Conservation (phyloP, 2,888 invertebrate genomes). For the Seira ritae region DNA sequence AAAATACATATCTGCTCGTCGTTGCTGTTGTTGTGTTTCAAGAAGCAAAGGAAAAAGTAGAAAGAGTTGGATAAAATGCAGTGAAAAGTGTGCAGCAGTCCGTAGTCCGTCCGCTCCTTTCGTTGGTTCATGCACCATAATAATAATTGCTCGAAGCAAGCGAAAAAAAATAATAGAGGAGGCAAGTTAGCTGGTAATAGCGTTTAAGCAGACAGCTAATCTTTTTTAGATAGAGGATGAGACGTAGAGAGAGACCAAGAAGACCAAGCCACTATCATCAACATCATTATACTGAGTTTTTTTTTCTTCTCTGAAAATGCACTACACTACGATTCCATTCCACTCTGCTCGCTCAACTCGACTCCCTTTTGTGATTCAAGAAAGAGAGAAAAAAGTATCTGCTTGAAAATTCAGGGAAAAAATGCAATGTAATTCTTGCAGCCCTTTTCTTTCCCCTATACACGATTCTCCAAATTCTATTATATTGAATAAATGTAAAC, state of each 20-base stretch:
- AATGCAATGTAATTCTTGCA: slow-evolving; percentile 14
- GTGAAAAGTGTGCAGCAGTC: slow-evolving; percentile 28
- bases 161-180: slow-evolving; percentile 21
- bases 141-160: slow-evolving; percentile 59
- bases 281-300: slow-evolving; percentile 8
- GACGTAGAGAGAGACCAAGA: slow-evolving; percentile 28
- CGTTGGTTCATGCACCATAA: slow-evolving; percentile 17
- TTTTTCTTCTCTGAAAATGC: slow-evolving; percentile 23
- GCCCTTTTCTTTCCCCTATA: not conserved
- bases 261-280: not conserved
- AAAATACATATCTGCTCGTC: slow-evolving; percentile 1
- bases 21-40: not conserved
- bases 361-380: not conserved
- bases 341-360: not conserved
- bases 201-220: slow-evolving; percentile 61
- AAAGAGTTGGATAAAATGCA: not conserved
- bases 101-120: not conserved
- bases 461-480: slow-evolving; percentile 4
- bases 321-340: slow-evolving; percentile 11
- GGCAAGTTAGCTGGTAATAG: slow-evolving; percentile 55
- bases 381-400: not conserved
- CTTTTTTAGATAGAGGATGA: slow-evolving; percentile 43
- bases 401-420: not conserved
- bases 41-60: not conserved
- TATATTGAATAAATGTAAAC: slow-evolving; percentile 18